These are phyloP conservation scores for Heteronetta atricapilla DNA, from an alignment of 2,113 vertebrate genomes.

Conservation along the genomic window DNA sequence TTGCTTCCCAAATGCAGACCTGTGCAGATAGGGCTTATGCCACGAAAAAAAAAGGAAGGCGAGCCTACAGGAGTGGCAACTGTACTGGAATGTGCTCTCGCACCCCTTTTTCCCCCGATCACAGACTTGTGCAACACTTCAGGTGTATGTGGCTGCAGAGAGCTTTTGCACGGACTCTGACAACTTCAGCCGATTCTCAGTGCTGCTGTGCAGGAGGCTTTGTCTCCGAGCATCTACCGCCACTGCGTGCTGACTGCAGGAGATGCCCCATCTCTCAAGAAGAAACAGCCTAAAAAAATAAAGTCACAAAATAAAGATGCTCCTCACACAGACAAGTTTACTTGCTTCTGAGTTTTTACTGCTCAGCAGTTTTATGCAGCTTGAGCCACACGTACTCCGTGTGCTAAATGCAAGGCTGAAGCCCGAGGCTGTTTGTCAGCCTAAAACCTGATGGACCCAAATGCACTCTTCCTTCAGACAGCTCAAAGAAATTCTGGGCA, in stretches of 20 bases:
- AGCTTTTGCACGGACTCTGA: not conserved
- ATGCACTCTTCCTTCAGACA: not conserved
- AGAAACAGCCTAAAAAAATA: not conserved
- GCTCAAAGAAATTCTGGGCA: not conserved
- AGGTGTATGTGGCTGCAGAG: not conserved
- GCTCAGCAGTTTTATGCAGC: slow-evolving; percentile 25
- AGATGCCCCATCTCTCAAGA: slow-evolving; percentile 28
- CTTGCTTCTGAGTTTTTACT: not conserved
- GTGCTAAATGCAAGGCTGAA: not conserved
- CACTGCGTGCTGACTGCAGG: slow-evolving; percentile 70
- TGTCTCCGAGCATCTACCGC: slow-evolving; percentile 55
- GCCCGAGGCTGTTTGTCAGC: not conserved
- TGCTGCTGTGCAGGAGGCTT: not conserved
- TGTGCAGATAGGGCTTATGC: rapidly evolving
- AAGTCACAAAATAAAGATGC: not conserved
- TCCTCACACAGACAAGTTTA: not conserved
- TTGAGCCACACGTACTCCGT: not conserved
- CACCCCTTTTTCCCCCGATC: not conserved
- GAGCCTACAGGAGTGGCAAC: no score
- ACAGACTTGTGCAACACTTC: not conserved
- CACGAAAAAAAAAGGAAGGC: not conserved
- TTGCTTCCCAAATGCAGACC: not conserved
- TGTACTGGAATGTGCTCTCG: not conserved
- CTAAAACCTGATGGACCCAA: not conserved
- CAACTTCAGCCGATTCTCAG: not conserved